Evolutionary conservation across 2,113 vertebrate genomes (phyloP).

Genomic region (Butorides virescens): DNA sequence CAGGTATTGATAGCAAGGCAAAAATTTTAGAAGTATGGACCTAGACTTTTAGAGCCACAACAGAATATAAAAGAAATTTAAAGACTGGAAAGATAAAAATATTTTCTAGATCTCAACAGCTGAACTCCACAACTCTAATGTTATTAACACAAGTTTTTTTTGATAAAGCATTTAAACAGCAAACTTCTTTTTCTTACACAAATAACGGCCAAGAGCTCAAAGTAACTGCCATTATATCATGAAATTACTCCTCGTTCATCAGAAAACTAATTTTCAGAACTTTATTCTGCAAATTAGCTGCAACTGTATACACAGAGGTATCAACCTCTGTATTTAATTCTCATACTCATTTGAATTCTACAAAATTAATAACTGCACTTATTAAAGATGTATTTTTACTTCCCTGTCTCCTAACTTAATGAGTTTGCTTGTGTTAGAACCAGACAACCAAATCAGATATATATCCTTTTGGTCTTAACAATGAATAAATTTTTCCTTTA

Average conservation of each 20-base stretch:
- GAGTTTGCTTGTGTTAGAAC: background rate
- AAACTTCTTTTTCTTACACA: background rate
- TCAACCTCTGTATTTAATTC: background rate
- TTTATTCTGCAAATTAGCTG: background rate
- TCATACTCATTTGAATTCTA: background rate
- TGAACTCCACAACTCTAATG: background rate
- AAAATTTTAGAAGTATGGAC: background rate
- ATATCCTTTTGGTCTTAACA: background rate
- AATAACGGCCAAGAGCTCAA: background rate
- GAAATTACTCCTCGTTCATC: background rate
- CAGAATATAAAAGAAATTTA: background rate
- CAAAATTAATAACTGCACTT: background rate
- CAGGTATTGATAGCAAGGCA: background rate
- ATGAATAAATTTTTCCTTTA: background rate
- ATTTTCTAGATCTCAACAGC: background rate
- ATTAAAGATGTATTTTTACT: slow-evolving; percentile 14
- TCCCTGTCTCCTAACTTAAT: background rate
- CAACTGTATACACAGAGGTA: background rate
- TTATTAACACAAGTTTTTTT: background rate
- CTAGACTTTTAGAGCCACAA: background rate
- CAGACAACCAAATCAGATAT: background rate
- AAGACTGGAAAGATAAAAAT: background rate
- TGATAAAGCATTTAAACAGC: background rate
- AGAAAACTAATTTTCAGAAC: background rate
- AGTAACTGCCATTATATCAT: background rate